Conservation (phyloP, 1,140 invertebrate species). For the Parasteatoda tepidariorum region DNA sequence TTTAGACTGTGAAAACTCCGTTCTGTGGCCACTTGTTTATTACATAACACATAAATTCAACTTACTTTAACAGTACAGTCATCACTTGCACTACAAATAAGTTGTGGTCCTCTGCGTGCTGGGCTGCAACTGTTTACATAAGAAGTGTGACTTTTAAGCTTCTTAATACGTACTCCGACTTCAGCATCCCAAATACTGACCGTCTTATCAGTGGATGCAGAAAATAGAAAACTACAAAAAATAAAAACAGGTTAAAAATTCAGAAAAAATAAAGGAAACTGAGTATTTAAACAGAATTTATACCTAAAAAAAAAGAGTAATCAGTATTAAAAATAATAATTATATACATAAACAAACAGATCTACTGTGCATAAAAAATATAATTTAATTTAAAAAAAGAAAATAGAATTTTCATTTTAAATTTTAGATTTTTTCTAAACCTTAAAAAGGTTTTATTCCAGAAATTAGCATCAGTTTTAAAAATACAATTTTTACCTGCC, state of each 20-base stretch:
- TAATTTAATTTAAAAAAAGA: no score
- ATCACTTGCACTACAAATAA: conserved; percentile 93
- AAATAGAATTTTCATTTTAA: no score
- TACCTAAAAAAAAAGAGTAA: neutral
- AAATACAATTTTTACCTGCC: conserved; percentile 77
- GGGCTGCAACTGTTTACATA: conserved; percentile 75
- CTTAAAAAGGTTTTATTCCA: no score
- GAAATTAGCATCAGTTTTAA: no score
- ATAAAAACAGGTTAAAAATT: no score
- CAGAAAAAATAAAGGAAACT: neutral
- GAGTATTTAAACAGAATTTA: neutral
- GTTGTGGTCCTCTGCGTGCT: conserved; percentile 86
- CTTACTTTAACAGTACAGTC: conserved; percentile 91
- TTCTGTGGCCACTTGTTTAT: no score
- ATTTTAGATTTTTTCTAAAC: no score
- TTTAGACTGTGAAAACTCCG: no score
- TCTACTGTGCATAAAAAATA: no score
- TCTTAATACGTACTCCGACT: conserved; percentile 87
- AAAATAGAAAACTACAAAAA: conserved; percentile 79
- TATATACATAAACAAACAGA: no score
- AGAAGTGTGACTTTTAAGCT: conserved; percentile 81
- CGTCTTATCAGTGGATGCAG: conserved; percentile 94
- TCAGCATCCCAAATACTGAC: conserved; percentile 95
- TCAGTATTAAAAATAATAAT: neutral
- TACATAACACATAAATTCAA: no score